Percentiles rank a stretch among this genome's conserved stretches.
phyloP scores from a whole-genome alignment of 1,140 invertebrate genomes.

The Thaumatotibia leucotreta region DNA sequence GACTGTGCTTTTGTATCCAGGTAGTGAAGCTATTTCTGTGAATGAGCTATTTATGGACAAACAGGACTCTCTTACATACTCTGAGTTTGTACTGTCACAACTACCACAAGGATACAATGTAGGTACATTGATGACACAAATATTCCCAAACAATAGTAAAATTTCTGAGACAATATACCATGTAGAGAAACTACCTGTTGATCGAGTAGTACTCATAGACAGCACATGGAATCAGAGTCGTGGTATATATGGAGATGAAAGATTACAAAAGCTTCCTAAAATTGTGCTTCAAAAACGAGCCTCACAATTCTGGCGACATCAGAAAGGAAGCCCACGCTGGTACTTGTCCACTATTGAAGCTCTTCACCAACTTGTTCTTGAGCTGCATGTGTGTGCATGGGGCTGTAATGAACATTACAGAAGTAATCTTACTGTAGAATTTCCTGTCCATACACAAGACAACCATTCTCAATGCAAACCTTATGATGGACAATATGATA shows the following conservation, averaged over 20 bases:
- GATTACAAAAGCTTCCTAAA: constrained; percentile 83
- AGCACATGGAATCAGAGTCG: constrained; percentile 96
- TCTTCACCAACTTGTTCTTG: constrained; percentile 93
- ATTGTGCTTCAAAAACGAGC: constrained; percentile 87
- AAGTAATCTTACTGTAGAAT: constrained; percentile 70
- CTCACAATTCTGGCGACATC: constrained; percentile 97
- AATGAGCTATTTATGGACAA: constrained; percentile 78
- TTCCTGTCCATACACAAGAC: constrained; percentile 56
- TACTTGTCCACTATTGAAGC: constrained; percentile 96
- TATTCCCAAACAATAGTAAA: constrained; percentile 32
- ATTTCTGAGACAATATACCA: constrained; percentile 40
- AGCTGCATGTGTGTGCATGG: constrained; percentile 86
- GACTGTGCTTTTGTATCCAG: constrained; percentile 89
- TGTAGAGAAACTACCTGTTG: constrained; percentile 79
- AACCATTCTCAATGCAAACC: constrained; percentile 59
- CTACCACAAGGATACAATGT: constrained; percentile 78
- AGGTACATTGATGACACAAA: constrained; percentile 75
- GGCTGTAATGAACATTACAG: constrained; percentile 61
- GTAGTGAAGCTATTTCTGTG: constrained; percentile 81
- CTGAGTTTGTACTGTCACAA: constrained; percentile 44
- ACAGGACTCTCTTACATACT: constrained; percentile 40
- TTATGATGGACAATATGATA: constrained; percentile 91
- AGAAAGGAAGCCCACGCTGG: constrained; percentile 92
- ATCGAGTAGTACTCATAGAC: constrained; percentile 91
- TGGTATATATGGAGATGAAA: constrained; percentile 88